A percentile compares a stretch with the other conserved stretches of the same genome.
Evolutionary conservation across 2,888 invertebrate genomes (phyloP).

Genomic region (Trissolcus brochymenae): DNA sequence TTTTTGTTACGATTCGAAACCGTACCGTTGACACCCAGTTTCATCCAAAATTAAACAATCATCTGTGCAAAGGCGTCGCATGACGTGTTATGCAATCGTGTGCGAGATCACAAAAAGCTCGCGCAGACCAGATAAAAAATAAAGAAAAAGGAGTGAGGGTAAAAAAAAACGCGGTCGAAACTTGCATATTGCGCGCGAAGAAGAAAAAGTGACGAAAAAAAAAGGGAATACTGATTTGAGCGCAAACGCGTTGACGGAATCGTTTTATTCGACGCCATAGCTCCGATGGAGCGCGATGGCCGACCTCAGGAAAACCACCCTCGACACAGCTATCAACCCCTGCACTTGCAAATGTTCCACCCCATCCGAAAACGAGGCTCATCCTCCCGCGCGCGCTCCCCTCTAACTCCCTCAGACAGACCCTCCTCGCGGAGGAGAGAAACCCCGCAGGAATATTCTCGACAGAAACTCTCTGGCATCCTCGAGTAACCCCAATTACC

Average conservation of each 20-base stretch:
- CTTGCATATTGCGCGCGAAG: conserved; percentile 38
- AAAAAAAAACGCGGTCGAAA: conserved; percentile 4
- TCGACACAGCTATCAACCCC: conserved; percentile 69
- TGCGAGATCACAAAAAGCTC: conserved; percentile 12
- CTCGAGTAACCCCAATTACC: conserved; percentile 61
- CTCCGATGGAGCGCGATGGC: conserved; percentile 72
- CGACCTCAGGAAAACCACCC: conserved; percentile 72
- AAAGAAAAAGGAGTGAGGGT: neutral
- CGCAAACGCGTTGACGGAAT: conserved; percentile 60
- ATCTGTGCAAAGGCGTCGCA: conserved; percentile 7
- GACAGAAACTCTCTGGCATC: conserved; percentile 64
- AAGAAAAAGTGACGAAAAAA: conserved; percentile 47
- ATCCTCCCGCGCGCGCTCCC: conserved; percentile 58
- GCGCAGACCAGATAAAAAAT: conserved; percentile 14
- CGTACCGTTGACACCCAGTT: conserved; percentile 7
- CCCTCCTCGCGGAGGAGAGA: conserved; percentile 60
- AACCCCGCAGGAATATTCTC: conserved; percentile 71
- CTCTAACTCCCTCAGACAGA: conserved; percentile 48
- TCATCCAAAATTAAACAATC: conserved; percentile 19
- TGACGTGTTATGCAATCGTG: conserved; percentile 19
- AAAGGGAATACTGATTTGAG: conserved; percentile 52
- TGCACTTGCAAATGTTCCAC: conserved; percentile 62
- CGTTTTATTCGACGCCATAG: conserved; percentile 70
- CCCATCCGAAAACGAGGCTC: conserved; percentile 61
- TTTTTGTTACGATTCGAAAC: conserved; percentile 7